Base-by-base conservation (phyloP, 2,888 invertebrate genomes). In the Agriopis aurantiaria region DNA sequence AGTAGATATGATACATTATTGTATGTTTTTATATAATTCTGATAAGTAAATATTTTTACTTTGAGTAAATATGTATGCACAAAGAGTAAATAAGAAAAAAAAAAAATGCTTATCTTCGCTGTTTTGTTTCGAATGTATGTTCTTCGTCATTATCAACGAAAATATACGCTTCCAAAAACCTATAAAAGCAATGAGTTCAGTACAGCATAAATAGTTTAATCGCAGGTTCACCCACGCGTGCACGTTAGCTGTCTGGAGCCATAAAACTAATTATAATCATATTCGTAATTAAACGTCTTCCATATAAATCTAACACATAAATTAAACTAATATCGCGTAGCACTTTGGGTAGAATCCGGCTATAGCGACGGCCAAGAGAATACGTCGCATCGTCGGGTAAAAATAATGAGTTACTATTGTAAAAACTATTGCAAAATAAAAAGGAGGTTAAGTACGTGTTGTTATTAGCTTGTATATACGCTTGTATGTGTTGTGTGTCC, bases 121-220 rank as follows among this genome's bases (percentile, higher is more conserved):
- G 33, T 33, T 33, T 33, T 33, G 33, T 33, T 33, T 33, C 5
- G 2, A 33, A 33, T 33, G 33, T 33, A 33, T 33, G 33, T 33
- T 33, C 33, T 33, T 40, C 60, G 60, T 60, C 40, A 49, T 48
- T 52, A 52, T 61, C 17, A n/a, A 52, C 61, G 11, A 51, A 60
- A 60, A 51, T 41, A 51, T 17, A 10, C 14, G 23, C 43, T 58
- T 45, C 58, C n/a, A 48, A 62, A 57, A 62, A 57, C 14, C 52
- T 52, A 58, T 62, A 68, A 64, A 58, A 43, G 71, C 57, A 75
- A 68, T 63, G 60, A 56, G 12, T 70, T 52, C 57, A 75, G 72
- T 67, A 63, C 62, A 70, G 67, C 70, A 65, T 75, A 71, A 66
- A 71, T 73, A 65, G 53, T 69, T 77, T 56, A 56, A 61, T 58